phyloP scores from a whole-genome alignment of 2,113 vertebrate genomes.

The Oophaga pumilio region DNA sequence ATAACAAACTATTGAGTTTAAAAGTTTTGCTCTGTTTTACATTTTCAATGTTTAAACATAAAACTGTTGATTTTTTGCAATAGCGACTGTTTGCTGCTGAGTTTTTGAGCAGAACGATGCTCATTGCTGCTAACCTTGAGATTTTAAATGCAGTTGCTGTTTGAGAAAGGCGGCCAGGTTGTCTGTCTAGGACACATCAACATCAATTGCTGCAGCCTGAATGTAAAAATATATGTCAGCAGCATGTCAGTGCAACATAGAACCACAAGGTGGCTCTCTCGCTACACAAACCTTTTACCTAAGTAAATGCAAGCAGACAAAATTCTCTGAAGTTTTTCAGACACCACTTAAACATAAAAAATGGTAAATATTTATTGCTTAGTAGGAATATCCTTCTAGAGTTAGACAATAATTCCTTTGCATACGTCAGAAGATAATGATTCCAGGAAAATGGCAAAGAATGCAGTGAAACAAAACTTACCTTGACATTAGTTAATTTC shows the following conservation, averaged over 20 bases:
- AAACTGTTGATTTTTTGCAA: background rate
- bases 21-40: background rate
- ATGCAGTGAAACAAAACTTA: background rate
- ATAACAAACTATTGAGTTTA: background rate
- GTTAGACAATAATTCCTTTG: background rate
- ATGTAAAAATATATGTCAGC: background rate
- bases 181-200: background rate
- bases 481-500: background rate
- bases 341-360: background rate
- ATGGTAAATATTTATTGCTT: background rate
- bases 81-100: background rate
- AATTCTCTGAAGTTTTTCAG: background rate
- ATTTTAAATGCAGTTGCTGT: constrained; percentile 3
- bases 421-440: background rate
- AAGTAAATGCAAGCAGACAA: background rate
- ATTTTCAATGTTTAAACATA: background rate
- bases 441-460: background rate
- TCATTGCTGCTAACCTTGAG: background rate
- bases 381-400: background rate
- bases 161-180: background rate
- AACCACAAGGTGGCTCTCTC: constrained; percentile 43
- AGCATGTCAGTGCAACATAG: background rate
- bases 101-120: background rate
- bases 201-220: background rate
- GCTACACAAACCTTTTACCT: constrained; percentile 8